Evolutionary conservation across 2,888 invertebrate genomes (phyloP), one percentile per base, ranked within the genome.

Genomic region (Megalurothrips usitatus): DNA sequence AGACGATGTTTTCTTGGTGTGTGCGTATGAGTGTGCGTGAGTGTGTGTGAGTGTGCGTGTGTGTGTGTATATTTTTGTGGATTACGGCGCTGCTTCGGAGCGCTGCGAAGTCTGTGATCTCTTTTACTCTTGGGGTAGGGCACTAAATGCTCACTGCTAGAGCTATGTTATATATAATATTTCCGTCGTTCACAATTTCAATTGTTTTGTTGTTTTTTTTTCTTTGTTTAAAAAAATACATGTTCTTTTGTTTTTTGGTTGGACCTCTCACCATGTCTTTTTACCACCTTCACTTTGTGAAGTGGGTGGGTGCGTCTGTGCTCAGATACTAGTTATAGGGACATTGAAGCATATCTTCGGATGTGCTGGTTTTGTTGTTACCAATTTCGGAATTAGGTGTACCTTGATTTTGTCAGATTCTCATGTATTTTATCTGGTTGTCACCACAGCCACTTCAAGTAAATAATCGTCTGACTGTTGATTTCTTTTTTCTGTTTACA

Each of bases 21-120:
- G n/a, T n/a, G n/a, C n/a, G n/a, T n/a, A n/a, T n/a, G n/a, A n/a
- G n/a, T n/a, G n/a, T n/a, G n/a, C n/a, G n/a, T n/a, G n/a, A n/a
- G n/a, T n/a, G n/a, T n/a, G n/a, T n/a, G n/a, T n/a, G n/a, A n/a
- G n/a, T n/a, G n/a, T n/a, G n/a, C n/a, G n/a, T n/a, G n/a, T n/a
- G n/a, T n/a, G 68, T 75, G n/a, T 75, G 68, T 75, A 75, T 75
- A 75, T 75, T 75, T 75, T 75, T 75, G 68, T 75, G 11, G 26
- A 26, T 23, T n/a, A 23, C 26, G 26, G 68, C 68, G 68, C 68
- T 17, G 19, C 58, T 43, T 58, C 58, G 58, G 58, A 58, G 58
- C 58, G 58, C 58, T 75, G 68, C 26, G 11, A 75, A 75, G 68
- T 75, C 68, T 75, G 68, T 75, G 68, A 75, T 75, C 68, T 75